Evolutionary conservation across 2,888 invertebrate species (phyloP).

Genomic region (Tachina lurida): DNA sequence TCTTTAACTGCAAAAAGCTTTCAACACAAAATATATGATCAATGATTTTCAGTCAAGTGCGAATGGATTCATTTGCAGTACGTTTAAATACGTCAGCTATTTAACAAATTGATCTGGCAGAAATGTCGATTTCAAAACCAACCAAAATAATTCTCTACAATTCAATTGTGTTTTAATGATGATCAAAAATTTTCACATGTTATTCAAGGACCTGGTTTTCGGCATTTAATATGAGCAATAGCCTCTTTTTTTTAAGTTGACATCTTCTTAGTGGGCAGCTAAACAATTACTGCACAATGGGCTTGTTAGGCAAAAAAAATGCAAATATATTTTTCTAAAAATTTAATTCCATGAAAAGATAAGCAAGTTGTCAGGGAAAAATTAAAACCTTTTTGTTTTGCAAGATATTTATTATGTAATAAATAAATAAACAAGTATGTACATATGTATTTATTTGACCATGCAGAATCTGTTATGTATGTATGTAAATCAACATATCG

Average conservation of each 20-base stretch:
- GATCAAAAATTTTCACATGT: slow-evolving; percentile 78
- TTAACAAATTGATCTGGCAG: slow-evolving; percentile 69
- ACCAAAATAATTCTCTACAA: slow-evolving; percentile 72
- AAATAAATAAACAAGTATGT: too few species aligned
- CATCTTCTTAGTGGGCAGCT: slow-evolving; percentile 26
- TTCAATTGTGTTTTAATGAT: slow-evolving; percentile 66
- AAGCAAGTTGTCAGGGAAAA: too few species aligned
- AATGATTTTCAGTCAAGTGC: slow-evolving; percentile 66
- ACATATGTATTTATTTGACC: too few species aligned
- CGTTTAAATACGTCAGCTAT: slow-evolving; percentile 70
- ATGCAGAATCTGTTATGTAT: too few species aligned
- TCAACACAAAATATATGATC: slow-evolving; percentile 25
- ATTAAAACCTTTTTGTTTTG: too few species aligned
- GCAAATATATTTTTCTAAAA: background rate
- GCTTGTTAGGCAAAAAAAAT: background rate
- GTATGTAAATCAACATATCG: too few species aligned
- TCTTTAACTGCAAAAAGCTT: slow-evolving; percentile 11
- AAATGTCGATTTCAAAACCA: slow-evolving; percentile 55
- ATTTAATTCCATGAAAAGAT: background rate
- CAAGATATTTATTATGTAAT: too few species aligned
- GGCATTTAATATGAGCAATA: slow-evolving; percentile 23
- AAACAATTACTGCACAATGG: slow-evolving; percentile 24
- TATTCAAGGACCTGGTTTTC: slow-evolving; percentile 77
- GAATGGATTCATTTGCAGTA: slow-evolving; percentile 70
- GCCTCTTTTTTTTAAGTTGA: slow-evolving; percentile 16